phyloP scores from a whole-genome alignment of 2,113 vertebrate species.

The Dromaius novaehollandiae region DNA sequence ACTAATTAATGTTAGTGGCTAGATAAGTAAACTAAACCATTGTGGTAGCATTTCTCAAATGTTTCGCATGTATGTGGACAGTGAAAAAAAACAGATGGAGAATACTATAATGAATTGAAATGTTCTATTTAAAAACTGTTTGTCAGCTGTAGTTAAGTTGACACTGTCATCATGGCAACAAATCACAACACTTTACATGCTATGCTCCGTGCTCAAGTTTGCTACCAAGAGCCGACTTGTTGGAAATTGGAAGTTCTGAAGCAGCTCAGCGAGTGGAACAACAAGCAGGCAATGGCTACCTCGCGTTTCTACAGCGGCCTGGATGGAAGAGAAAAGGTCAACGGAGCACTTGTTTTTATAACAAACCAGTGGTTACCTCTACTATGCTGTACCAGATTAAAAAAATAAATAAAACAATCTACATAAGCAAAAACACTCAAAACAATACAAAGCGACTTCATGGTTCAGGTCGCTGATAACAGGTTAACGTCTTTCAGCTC shows the following conservation, averaged over 20 bases:
- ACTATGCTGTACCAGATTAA: constrained; percentile 51
- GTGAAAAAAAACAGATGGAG: constrained; percentile 74
- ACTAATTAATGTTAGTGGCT: constrained; percentile 49
- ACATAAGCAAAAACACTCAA: constrained; percentile 37
- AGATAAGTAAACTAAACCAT: constrained; percentile 65
- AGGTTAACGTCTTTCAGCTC: neutral
- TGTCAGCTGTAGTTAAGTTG: constrained; percentile 82
- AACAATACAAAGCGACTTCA: neutral
- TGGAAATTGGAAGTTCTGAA: constrained; percentile 23
- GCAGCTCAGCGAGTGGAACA: constrained; percentile 5
- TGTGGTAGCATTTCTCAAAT: constrained; percentile 71
- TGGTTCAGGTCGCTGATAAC: neutral
- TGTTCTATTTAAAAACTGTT: constrained; percentile 84
- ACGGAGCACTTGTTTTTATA: neutral
- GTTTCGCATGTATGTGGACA: constrained; percentile 59
- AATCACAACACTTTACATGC: constrained; percentile 75
- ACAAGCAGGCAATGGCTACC: neutral
- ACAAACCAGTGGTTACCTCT: constrained; percentile 23
- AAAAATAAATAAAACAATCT: constrained; percentile 62
- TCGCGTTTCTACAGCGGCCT: neutral
- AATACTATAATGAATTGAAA: constrained; percentile 79
- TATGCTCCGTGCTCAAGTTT: constrained; percentile 46
- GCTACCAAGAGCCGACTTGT: neutral
- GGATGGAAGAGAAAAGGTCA: neutral
- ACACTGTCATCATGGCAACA: constrained; percentile 81